phyloP scores from a whole-genome alignment of 2,113 vertebrate species.

The Euleptes europaea region DNA sequence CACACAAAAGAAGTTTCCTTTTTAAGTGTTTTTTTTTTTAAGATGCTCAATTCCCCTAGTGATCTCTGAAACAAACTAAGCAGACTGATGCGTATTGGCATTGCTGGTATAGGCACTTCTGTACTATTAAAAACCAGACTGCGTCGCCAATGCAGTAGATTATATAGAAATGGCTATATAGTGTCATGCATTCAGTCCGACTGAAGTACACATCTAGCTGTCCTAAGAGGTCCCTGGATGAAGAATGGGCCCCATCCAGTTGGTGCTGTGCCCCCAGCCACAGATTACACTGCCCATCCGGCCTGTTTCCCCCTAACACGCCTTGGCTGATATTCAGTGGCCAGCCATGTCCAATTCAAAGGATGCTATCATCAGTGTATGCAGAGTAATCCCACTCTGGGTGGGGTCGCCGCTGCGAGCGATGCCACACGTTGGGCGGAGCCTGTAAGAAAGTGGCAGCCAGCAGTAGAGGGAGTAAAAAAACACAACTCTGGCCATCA shows the following conservation, averaged over 20 bases:
- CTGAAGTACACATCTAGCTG: background rate
- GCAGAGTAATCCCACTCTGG: background rate
- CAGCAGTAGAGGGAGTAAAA: background rate
- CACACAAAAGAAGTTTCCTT: background rate
- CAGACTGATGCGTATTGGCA: background rate
- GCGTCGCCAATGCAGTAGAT: conserved; percentile 36
- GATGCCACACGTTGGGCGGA: background rate
- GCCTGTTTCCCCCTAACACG: background rate
- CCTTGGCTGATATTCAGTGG: too few species aligned
- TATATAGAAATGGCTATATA: conserved; percentile 5
- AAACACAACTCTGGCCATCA: too few species aligned
- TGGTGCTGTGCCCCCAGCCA: background rate
- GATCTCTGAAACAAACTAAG: background rate
- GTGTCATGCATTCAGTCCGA: conserved; percentile 30
- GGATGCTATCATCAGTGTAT: too few species aligned
- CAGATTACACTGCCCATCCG: background rate
- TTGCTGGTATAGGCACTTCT: conserved; percentile 63
- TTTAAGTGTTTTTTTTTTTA: background rate
- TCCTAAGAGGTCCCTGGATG: background rate
- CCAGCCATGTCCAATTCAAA: background rate
- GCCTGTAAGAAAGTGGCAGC: background rate
- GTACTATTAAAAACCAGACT: conserved; percentile 45
- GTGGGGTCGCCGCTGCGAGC: too few species aligned
- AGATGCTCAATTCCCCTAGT: background rate
- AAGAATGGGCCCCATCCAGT: too few species aligned